phyloP scores from a whole-genome alignment of 2,113 vertebrate species.

The Microcebus murinus region DNA sequence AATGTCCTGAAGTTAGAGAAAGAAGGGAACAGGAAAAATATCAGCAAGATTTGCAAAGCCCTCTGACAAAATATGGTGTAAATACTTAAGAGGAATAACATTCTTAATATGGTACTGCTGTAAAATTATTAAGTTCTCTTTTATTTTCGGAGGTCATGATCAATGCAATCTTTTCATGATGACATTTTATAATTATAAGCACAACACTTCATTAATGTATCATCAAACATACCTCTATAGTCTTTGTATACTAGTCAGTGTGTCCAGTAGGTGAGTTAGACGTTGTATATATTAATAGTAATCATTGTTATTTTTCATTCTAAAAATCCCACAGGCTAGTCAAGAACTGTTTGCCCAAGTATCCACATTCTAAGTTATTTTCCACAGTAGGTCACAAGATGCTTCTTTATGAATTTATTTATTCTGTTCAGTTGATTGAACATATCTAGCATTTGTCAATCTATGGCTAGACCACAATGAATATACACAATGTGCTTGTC shows the following conservation, averaged over 20 bases:
- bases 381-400: not conserved
- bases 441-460: not conserved
- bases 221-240: not conserved
- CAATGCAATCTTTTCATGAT: not conserved
- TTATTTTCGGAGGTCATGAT: not conserved
- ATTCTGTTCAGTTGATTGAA: not conserved
- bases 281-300: not conserved
- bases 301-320: not conserved
- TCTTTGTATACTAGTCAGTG: not conserved
- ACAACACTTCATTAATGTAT: not conserved
- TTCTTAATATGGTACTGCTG: not conserved
- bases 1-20: not conserved
- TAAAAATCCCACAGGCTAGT: not conserved
- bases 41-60: not conserved
- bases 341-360: not conserved
- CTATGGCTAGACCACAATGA: not conserved
- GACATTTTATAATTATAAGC: not conserved
- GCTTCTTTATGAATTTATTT: not conserved
- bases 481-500: not conserved
- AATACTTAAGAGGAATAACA: not conserved
- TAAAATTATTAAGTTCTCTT: not conserved
- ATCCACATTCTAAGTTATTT: constrained; percentile 8
- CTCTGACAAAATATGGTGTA: not conserved
- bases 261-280: not conserved
- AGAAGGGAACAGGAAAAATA: not conserved